Evolutionary conservation across 2,888 invertebrate species (phyloP).

Genomic region (Drosophila fulvimacula): DNA sequence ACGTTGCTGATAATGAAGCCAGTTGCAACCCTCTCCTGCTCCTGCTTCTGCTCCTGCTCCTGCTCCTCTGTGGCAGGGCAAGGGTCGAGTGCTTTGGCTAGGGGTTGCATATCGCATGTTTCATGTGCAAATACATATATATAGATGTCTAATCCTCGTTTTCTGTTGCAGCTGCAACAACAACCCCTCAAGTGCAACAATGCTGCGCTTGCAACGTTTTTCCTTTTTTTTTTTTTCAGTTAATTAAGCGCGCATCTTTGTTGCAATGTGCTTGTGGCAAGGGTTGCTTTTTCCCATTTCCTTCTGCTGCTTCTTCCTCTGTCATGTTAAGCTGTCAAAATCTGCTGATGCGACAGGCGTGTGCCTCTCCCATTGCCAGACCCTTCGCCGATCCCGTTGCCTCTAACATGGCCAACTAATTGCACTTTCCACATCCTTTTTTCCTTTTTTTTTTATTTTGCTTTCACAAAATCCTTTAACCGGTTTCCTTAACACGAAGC

Average conservation of each 20-base stretch:
- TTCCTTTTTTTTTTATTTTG: no score
- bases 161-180: slow-evolving; percentile 53
- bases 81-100: slow-evolving; percentile 47
- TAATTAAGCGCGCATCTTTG: slow-evolving; percentile 76
- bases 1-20: slow-evolving; percentile 68
- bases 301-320: slow-evolving; percentile 2
- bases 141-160: slow-evolving; percentile 44
- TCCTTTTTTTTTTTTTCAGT: slow-evolving; percentile 43
- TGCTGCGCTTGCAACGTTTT: slow-evolving; percentile 53
- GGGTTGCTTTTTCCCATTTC: slow-evolving; percentile 53
- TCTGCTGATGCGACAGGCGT: slow-evolving; percentile 65
- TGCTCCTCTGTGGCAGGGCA: slow-evolving; percentile 12
- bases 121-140: background rate
- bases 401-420: slow-evolving; percentile 59
- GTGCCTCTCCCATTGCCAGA: slow-evolving; percentile 45
- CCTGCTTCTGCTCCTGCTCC: slow-evolving; percentile 24
- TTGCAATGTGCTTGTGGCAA: slow-evolving; percentile 59
- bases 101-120: slow-evolving; percentile 45
- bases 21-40: slow-evolving; percentile 51
- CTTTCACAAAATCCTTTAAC: slow-evolving; percentile 30
- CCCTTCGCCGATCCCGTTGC: background rate
- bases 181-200: slow-evolving; percentile 50
- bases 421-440: slow-evolving; percentile 59
- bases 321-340: slow-evolving; percentile 65
- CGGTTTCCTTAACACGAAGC: slow-evolving; percentile 36